Evolutionary conservation across 2,797 vertebrate genomes (phyloP).

Genomic region (Tamandua tetradactyla): DNA sequence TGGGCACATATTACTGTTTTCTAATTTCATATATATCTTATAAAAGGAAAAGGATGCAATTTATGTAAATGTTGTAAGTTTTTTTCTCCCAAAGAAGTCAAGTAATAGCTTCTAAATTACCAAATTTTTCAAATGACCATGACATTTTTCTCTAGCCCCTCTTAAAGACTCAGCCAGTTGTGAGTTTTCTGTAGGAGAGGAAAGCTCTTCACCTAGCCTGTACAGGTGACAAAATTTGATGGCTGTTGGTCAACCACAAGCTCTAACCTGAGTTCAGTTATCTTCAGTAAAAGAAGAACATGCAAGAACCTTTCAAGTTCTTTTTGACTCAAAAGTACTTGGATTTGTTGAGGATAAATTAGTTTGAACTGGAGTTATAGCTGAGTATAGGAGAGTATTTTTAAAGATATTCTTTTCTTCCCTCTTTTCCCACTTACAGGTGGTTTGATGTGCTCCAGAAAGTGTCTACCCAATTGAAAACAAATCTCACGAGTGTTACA

Average conservation of each 20-base stretch:
- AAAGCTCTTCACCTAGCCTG: background rate
- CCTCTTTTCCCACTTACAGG: slow-evolving; percentile 81
- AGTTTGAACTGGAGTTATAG: background rate
- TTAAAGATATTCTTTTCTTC: accelerated
- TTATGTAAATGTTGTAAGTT: background rate
- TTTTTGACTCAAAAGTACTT: background rate
- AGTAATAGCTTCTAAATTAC: background rate
- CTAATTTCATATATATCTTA: background rate
- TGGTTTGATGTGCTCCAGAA: slow-evolving; percentile 99
- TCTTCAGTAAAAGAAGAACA: accelerated
- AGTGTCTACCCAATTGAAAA: slow-evolving; percentile 93
- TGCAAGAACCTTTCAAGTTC: background rate
- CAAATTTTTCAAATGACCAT: background rate
- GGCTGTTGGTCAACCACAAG: accelerated
- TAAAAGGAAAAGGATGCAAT: background rate
- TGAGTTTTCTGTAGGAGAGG: background rate
- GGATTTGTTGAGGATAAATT: background rate
- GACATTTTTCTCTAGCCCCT: background rate
- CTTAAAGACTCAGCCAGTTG: background rate
- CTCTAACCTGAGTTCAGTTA: too few relatives aligned
- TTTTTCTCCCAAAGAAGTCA: background rate
- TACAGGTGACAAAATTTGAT: accelerated
- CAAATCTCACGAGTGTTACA: slow-evolving; percentile 91
- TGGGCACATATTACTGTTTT: background rate
- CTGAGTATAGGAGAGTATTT: background rate